A percentile compares a stretch with the other conserved stretches of the same genome.
These are phyloP conservation scores for Characodon lateralis DNA, from an alignment of 2,797 vertebrate species.

Conservation along the genomic window DNA sequence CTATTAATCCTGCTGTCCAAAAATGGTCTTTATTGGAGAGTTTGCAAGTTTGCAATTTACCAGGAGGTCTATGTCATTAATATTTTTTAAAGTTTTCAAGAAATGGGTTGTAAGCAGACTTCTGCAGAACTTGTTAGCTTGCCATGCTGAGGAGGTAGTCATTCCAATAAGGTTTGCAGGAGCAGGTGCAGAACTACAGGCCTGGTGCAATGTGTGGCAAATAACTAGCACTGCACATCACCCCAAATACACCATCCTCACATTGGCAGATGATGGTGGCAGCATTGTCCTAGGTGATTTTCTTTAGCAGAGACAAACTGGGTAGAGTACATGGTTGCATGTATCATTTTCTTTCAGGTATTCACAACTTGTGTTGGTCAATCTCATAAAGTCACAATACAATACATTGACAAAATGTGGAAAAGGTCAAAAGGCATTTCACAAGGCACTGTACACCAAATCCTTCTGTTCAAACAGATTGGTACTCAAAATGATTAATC, in stretches of 20 bases:
- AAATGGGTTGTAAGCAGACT: neutral
- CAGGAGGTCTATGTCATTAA: neutral
- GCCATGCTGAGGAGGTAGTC: neutral
- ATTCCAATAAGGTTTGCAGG: neutral
- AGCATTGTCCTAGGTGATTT: neutral
- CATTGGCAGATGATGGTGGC: neutral
- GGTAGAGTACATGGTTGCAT: too few relatives aligned
- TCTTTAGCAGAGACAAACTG: neutral
- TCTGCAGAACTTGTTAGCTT: neutral
- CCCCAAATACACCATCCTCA: neutral
- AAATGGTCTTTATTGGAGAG: neutral
- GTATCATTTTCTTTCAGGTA: too few relatives aligned
- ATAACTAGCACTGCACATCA: neutral
- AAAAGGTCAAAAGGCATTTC: neutral
- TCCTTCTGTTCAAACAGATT: neutral
- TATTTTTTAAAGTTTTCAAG: neutral
- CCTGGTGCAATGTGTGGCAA: neutral
- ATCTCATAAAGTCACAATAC: too few relatives aligned
- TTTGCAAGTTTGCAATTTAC: neutral
- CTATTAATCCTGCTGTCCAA: neutral
- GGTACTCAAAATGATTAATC: constrained; percentile 19
- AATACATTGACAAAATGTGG: neutral
- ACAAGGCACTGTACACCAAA: neutral
- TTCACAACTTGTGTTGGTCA: too few relatives aligned
- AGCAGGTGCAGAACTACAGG: neutral